phyloP scores from a whole-genome alignment of 2,113 vertebrate genomes.

The Nesogale talazaci region DNA sequence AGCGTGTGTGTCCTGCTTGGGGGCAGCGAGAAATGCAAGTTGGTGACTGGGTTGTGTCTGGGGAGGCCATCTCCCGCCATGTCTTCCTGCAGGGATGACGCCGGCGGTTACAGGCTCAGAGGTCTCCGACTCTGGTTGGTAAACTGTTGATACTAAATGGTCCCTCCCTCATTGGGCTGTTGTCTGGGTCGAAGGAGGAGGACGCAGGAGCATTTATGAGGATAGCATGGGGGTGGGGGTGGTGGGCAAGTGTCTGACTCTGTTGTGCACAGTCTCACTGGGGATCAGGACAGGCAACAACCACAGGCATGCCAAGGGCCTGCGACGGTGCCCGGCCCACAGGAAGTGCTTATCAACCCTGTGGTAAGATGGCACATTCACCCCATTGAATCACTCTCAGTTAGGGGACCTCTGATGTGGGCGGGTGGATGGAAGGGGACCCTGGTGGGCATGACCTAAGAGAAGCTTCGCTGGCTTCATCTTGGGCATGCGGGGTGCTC shows the following conservation, averaged over 20 bases:
- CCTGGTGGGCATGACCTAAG: background rate
- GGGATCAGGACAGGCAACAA: no score
- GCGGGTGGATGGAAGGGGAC: background rate
- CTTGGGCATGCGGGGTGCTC: background rate
- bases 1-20: background rate
- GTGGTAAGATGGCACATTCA: background rate
- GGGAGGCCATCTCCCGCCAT: background rate
- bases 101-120: no score
- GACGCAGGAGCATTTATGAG: no score
- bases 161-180: background rate
- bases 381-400: background rate
- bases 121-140: no score
- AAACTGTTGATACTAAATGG: background rate
- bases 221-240: no score
- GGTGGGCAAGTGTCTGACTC: no score
- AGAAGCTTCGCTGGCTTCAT: background rate
- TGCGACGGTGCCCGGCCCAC: no score
- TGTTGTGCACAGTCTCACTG: no score
- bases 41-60: background rate
- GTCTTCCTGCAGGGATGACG: no score
- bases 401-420: background rate
- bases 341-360: background rate
- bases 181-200: background rate
- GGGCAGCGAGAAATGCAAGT: background rate
- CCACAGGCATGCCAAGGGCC: no score